A percentile compares a stretch with the other conserved stretches of the same genome.
Conservation (phyloP, 2,113 vertebrate species). For the Campylomormyrus tamandua region DNA sequence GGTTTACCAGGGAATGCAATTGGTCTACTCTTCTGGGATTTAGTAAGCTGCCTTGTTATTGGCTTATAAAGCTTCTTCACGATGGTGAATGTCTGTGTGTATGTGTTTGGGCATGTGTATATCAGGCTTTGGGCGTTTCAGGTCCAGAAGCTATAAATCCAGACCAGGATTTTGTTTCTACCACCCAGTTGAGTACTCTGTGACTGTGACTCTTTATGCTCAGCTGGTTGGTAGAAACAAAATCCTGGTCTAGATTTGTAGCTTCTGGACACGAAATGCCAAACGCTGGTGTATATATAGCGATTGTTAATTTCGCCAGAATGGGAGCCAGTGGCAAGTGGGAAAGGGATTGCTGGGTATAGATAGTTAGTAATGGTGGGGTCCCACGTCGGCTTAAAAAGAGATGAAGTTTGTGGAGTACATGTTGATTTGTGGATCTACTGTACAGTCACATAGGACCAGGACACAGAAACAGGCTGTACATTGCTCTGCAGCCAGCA, state of each 20-base stretch:
- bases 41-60: conserved; percentile 70
- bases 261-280: too few species aligned
- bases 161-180: too few species aligned
- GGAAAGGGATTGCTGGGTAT: background rate
- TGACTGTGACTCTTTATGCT: too few species aligned
- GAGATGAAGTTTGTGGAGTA: background rate
- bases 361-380: background rate
- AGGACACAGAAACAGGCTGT: conserved; percentile 69
- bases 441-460: conserved; percentile 64
- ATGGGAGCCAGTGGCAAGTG: background rate
- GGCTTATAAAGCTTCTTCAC: background rate
- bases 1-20: conserved; percentile 90
- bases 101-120: background rate
- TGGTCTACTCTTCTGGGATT: conserved; percentile 84
- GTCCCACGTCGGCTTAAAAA: background rate
- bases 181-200: too few species aligned
- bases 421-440: background rate
- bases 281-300: background rate
- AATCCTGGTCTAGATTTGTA: too few species aligned
- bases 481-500: conserved; percentile 78
- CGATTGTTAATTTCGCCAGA: background rate
- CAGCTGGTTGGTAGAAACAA: too few species aligned
- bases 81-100: background rate
- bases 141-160: too few species aligned
- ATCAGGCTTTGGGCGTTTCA: background rate